A percentile compares a stretch with the other conserved stretches of the same genome.
Conservation (phyloP, 1,140 invertebrate species). For the Nomia melanderi region DNA sequence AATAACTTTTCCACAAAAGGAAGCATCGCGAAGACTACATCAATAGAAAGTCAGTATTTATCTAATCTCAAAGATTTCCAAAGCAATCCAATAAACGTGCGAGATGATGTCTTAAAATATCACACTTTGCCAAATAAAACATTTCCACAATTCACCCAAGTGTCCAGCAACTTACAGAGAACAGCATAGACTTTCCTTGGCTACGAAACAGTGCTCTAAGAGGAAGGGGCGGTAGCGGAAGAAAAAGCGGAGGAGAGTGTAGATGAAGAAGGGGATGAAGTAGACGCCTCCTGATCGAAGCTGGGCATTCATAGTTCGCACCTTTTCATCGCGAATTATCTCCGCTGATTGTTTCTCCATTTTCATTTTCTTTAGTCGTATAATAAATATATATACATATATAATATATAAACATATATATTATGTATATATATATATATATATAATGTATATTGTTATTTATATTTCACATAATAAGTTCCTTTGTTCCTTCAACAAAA, state of each 20-base stretch:
- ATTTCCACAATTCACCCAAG: not conserved
- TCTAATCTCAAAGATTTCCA: no score
- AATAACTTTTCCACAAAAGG: no score
- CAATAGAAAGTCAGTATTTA: no score
- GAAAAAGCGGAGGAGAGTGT: slow-evolving; percentile 23
- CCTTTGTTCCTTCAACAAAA: slow-evolving; percentile 67
- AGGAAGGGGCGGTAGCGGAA: slow-evolving; percentile 19
- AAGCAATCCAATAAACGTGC: no score
- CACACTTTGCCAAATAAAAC: no score
- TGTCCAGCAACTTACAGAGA: not conserved
- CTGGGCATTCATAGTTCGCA: slow-evolving; percentile 67
- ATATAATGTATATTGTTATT: slow-evolving; percentile 76
- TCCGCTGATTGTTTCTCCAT: slow-evolving; percentile 66
- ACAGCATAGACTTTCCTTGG: not conserved
- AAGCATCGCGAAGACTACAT: no score
- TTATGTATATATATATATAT: slow-evolving; percentile 70
- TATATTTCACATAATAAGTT: slow-evolving; percentile 77
- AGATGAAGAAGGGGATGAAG: slow-evolving; percentile 51
- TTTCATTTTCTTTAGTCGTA: slow-evolving; percentile 69
- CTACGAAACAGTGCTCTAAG: not conserved
- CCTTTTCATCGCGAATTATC: slow-evolving; percentile 68
- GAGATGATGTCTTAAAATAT: no score
- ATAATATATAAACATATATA: slow-evolving; percentile 70
- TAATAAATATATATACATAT: slow-evolving; percentile 78
- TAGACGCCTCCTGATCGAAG: slow-evolving; percentile 67